Evolutionary conservation across 2,113 vertebrate species (phyloP).

Genomic region (Anser brachyrhynchus): DNA sequence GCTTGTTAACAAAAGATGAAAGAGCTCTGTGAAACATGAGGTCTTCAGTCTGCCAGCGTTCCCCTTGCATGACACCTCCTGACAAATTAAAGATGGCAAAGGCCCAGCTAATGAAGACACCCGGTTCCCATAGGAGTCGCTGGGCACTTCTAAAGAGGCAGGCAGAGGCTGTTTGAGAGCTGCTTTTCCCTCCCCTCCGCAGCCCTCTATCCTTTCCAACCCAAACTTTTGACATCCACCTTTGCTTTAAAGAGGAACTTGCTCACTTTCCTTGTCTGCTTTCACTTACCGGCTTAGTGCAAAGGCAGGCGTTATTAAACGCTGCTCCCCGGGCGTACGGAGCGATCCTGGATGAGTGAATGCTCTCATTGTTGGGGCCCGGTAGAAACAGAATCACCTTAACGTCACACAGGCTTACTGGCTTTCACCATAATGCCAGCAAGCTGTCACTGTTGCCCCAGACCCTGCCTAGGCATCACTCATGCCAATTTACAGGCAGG

Average conservation of each 20-base stretch:
- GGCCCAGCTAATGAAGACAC: background rate
- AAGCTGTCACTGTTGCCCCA: conserved; percentile 24
- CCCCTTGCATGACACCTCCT: background rate
- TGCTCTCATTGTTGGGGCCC: conserved; percentile 26
- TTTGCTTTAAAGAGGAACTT: conserved; percentile 8
- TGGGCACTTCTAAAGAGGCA: background rate
- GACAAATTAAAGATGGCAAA: background rate
- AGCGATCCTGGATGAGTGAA: conserved; percentile 32
- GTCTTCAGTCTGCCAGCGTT: background rate
- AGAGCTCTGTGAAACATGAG: background rate
- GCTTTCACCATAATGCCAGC: conserved; percentile 17
- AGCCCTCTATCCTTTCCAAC: background rate
- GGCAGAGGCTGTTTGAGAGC: background rate
- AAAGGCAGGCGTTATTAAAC: background rate
- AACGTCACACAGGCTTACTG: conserved; percentile 40
- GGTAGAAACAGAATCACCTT: conserved; percentile 39
- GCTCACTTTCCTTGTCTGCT: conserved; percentile 3
- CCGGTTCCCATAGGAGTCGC: background rate
- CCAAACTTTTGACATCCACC: background rate
- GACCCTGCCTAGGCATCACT: background rate
- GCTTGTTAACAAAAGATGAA: too few species aligned
- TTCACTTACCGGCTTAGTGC: background rate
- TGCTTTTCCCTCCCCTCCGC: background rate
- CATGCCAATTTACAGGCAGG: background rate
- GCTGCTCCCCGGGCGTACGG: background rate